Evolutionary conservation across 2,888 invertebrate genomes (phyloP).

Genomic region (Isotomurus palustris): DNA sequence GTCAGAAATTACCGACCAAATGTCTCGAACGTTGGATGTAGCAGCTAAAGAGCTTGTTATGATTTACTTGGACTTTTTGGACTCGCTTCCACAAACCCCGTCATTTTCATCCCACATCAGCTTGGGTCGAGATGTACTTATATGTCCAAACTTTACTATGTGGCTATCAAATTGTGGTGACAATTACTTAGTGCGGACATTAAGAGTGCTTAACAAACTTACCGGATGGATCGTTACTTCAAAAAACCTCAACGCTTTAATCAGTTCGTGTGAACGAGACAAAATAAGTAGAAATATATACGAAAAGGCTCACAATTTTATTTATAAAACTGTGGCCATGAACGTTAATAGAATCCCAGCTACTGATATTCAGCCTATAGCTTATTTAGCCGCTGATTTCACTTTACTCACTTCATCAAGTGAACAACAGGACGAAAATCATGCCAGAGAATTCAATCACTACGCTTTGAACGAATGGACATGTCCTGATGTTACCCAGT

Average conservation of each 20-base stretch:
- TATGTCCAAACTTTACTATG: conserved; percentile 33
- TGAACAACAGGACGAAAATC: neutral
- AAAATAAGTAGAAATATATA: conserved; percentile 12
- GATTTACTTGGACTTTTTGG: conserved; percentile 37
- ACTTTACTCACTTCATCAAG: conserved; percentile 14
- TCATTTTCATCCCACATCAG: neutral
- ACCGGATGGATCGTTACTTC: conserved; percentile 20
- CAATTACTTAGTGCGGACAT: conserved; percentile 35
- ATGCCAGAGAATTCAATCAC: conserved; percentile 22
- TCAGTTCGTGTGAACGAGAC: conserved; percentile 13
- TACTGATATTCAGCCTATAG: conserved; percentile 35
- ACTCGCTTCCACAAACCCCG: conserved; percentile 23
- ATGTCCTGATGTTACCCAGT: conserved; percentile 28
- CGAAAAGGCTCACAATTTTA: conserved; percentile 16
- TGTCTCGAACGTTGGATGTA: conserved; percentile 14
- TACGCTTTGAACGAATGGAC: conserved; percentile 33
- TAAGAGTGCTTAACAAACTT: conserved; percentile 23
- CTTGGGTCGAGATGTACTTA: conserved; percentile 30
- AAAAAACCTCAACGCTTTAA: neutral
- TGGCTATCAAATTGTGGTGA: conserved; percentile 32
- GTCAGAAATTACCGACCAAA: conserved; percentile 16
- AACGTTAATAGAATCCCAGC: conserved; percentile 18
- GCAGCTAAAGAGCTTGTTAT: conserved; percentile 32
- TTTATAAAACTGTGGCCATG: conserved; percentile 16
- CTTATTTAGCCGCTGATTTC: conserved; percentile 36